These are phyloP conservation scores for Tylochromis polylepis DNA, from an alignment of 2,113 vertebrate species.

Conservation along the genomic window DNA sequence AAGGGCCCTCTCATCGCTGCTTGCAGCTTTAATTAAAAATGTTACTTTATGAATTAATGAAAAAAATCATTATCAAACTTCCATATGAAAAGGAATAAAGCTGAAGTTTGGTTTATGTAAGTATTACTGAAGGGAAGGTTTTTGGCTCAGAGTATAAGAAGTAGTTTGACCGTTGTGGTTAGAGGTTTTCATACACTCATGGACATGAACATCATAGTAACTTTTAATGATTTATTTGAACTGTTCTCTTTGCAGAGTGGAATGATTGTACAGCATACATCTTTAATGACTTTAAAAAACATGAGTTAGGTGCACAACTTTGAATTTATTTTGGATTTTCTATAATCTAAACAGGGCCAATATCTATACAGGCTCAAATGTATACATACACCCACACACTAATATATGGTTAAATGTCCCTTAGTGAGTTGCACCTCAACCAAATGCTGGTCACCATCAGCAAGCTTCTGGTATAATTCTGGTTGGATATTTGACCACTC, in stretches of 20 bases:
- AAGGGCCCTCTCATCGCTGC: too few relatives aligned
- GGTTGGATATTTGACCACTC: background rate
- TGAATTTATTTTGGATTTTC: background rate
- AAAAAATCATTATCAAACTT: too few relatives aligned
- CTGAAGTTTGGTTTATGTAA: fast-evolving
- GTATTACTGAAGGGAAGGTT: background rate
- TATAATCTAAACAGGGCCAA: too few relatives aligned
- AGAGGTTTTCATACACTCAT: background rate
- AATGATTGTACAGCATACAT: background rate
- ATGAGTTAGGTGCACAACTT: background rate
- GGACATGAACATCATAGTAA: background rate
- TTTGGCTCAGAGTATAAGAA: background rate
- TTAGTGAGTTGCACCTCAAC: background rate
- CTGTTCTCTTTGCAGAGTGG: background rate
- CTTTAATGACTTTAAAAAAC: background rate
- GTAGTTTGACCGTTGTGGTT: background rate
- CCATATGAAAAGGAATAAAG: background rate
- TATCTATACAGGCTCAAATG: fast-evolving
- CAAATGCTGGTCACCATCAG: background rate
- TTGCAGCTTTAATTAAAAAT: too few relatives aligned
- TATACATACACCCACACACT: background rate
- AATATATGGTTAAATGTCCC: background rate
- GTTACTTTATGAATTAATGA: too few relatives aligned
- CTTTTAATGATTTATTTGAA: background rate
- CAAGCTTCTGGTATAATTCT: background rate